A percentile compares a stretch with the other conserved stretches of the same genome.
Evolutionary conservation across 2,797 vertebrate species (phyloP).

Genomic region (Syngnathus rostellatus): DNA sequence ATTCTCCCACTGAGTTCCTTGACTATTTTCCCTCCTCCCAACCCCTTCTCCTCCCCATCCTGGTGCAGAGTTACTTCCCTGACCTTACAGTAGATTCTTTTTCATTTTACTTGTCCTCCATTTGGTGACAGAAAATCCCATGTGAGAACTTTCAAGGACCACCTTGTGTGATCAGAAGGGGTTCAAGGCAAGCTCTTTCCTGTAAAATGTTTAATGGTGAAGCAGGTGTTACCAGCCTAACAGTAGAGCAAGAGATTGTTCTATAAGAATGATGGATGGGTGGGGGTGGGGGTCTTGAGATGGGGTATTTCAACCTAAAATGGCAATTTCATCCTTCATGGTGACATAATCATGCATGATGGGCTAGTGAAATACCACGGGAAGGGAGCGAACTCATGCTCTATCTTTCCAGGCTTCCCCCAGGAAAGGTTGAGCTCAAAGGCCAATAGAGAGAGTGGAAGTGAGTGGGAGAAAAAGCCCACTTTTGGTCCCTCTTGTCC

Average conservation of each 20-base stretch:
- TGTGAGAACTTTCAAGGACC: conserved; percentile 1
- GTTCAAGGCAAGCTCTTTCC: not conserved
- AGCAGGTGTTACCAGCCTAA: conserved; percentile 40
- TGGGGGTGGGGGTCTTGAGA: conserved; percentile 16
- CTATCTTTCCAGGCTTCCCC: conserved; percentile 41
- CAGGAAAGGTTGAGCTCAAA: conserved; percentile 39
- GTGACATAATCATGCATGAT: conserved; percentile 12
- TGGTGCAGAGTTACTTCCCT: conserved; percentile 59
- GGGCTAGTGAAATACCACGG: conserved; percentile 32
- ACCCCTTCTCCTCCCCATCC: conserved; percentile 53
- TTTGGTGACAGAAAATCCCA: not conserved
- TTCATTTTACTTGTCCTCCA: not conserved
- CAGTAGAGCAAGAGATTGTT: conserved; percentile 5
- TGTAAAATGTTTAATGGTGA: conserved; percentile 12
- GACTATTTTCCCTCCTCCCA: conserved; percentile 54
- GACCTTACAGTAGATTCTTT: conserved; percentile 10
- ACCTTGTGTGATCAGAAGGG: conserved; percentile 18
- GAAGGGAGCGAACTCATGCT: conserved; percentile 42
- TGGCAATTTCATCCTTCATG: conserved; percentile 9
- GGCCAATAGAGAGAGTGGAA: conserved; percentile 22
- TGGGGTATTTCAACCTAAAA: conserved; percentile 24
- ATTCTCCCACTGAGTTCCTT: conserved; percentile 52
- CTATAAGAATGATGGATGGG: conserved; percentile 9
- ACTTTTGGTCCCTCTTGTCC: conserved; percentile 56
- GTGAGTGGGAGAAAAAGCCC: conserved; percentile 48